Evolutionary conservation across 2,888 invertebrate species (phyloP).

Genomic region (Leptopilina syphax): DNA sequence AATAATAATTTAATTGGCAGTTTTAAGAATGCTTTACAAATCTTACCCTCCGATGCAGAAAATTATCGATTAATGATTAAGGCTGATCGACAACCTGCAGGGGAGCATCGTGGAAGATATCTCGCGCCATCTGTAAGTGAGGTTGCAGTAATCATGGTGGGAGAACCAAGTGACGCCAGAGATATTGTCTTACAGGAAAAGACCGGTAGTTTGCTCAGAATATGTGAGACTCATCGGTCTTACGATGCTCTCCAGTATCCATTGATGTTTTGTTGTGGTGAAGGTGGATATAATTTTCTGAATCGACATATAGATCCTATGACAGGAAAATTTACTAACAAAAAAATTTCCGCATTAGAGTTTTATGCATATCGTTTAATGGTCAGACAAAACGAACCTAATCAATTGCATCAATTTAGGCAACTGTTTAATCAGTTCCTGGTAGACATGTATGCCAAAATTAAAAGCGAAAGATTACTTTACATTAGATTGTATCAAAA

Average conservation of each 20-base stretch:
- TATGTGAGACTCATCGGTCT: conserved; percentile 64
- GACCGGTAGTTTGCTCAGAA: conserved; percentile 51
- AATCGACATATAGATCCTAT: conserved; percentile 50
- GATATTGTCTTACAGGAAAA: conserved; percentile 45
- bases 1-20: conserved; percentile 46
- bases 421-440: conserved; percentile 67
- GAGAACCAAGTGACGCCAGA: conserved; percentile 39
- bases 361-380: conserved; percentile 60
- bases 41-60: conserved; percentile 59
- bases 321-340: conserved; percentile 28
- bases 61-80: conserved; percentile 46
- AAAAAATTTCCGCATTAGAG: conserved; percentile 61
- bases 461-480: conserved; percentile 68
- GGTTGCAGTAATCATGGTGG: conserved; percentile 61
- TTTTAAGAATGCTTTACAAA: conserved; percentile 60
- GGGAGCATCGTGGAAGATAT: conserved; percentile 50
- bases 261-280: conserved; percentile 64
- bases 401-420: conserved; percentile 62
- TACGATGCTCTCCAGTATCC: conserved; percentile 74
- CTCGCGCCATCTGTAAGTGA: conserved; percentile 59
- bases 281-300: conserved; percentile 64
- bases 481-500: conserved; percentile 62
- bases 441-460: conserved; percentile 73
- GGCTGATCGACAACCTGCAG: conserved; percentile 48
- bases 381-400: conserved; percentile 59